phyloP scores from a whole-genome alignment of 2,888 invertebrate species.

The Platypus cylindrus region DNA sequence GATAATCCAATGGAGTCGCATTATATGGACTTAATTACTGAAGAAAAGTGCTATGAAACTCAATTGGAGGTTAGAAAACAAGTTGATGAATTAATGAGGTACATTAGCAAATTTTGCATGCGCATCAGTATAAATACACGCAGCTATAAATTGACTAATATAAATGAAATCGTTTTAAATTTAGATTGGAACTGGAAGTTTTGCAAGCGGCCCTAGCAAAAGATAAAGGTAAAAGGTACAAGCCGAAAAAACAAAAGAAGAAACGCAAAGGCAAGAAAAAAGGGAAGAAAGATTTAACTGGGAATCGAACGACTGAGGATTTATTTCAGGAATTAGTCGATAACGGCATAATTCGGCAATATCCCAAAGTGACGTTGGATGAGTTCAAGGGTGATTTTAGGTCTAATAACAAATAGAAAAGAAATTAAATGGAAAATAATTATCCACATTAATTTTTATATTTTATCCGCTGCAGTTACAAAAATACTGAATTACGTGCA shows the following conservation, averaged over 20 bases:
- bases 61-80: conserved; percentile 52
- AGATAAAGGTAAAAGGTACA: conserved; percentile 23
- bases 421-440: no score
- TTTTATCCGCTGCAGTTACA: conserved; percentile 39
- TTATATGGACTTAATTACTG: conserved; percentile 51
- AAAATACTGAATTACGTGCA: conserved; percentile 24
- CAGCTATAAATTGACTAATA: no score
- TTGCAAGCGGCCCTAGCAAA: conserved; percentile 39
- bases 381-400: conserved; percentile 58
- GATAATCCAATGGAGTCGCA: conserved; percentile 47
- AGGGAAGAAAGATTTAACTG: conserved; percentile 50
- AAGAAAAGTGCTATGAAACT: conserved; percentile 49
- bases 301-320: conserved; percentile 46
- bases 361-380: conserved; percentile 44
- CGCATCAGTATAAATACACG: not conserved
- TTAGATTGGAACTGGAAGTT: conserved; percentile 37
- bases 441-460: no score
- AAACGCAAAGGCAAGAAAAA: conserved; percentile 29
- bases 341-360: conserved; percentile 53
- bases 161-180: no score
- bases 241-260: conserved; percentile 25
- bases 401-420: conserved; percentile 1
- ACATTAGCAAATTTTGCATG: not conserved
- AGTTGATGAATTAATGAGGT: conserved; percentile 54
- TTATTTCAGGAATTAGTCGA: conserved; percentile 61